Evolutionary conservation across 2,888 invertebrate species (phyloP), one percentile per base, ranked within the genome.

Genomic region (Oscheius sp.): DNA sequence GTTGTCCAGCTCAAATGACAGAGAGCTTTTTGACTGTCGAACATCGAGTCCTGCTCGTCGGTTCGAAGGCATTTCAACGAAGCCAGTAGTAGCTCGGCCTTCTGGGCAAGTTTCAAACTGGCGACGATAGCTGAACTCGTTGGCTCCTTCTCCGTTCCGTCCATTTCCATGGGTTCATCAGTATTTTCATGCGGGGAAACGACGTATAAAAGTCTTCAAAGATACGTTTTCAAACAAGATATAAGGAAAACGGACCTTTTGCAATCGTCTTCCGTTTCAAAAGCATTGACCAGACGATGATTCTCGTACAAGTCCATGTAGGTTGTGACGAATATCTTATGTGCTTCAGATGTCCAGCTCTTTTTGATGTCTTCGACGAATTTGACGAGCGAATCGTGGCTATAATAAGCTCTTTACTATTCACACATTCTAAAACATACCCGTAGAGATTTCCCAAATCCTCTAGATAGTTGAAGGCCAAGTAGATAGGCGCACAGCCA

Each of bases 401-500:
- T 68, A n/a, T 1, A 55, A 68, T 33, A 33, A 60, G 2, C 4
- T 35, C 51, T 66, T 10, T 32, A 51, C 21, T 21, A 21, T 21
- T 21, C 21, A 21, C 21, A 21, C 21, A 37, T 7, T 42, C 11
- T 11, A 10, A 13, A 33, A 35, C 51, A 35, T 66, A 53, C 53
- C n/a, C 48, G 50, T 66, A 1, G 11, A 66, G 32, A 47, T 42
- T 70, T 70, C 42, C 70, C 10, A 32, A 32, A 1, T 55, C 37
- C 11, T 21, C 47, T 10, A 74, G 21, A 48, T 53, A 35, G 70
- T 71, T 73, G 73, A 73, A 76, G 33, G 72, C 76, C 5, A 82
- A 50, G 60, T 82, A 82, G 33, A 82, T 74, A 2, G 80, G 78
- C 21, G 82, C 82, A 63, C 73, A 76, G 58, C 82, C 82, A 42